phyloP scores from a whole-genome alignment of 2,888 invertebrate species.

The Sesia bembeciformis region DNA sequence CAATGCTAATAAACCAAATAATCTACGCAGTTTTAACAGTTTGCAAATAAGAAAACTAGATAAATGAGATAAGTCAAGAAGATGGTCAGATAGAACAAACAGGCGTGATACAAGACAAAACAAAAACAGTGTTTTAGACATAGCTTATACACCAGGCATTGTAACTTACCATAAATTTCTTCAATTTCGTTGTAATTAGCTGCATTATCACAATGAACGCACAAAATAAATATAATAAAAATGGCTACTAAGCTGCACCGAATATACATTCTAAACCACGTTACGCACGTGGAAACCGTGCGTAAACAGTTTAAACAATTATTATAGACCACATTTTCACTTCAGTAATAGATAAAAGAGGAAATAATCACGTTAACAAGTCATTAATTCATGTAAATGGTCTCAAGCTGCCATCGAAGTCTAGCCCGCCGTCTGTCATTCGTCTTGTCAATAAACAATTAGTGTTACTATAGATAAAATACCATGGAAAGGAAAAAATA shows the following conservation, averaged over 20 bases:
- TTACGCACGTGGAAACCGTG: conserved; percentile 47
- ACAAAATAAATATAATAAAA: conserved; percentile 73
- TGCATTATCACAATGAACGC: conserved; percentile 71
- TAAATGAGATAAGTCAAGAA: too few relatives aligned
- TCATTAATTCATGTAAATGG: conserved; percentile 50
- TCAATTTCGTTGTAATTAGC: conserved; percentile 66
- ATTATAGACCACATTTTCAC: conserved; percentile 63
- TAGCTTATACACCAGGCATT: neutral
- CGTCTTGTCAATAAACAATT: conserved; percentile 70
- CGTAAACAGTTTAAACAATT: conserved; percentile 47
- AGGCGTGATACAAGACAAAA: too few relatives aligned
- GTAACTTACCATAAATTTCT: conserved; percentile 62
- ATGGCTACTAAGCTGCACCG: conserved; percentile 69
- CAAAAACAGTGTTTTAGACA: too few relatives aligned
- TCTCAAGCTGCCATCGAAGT: conserved; percentile 53
- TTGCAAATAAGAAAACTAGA: too few relatives aligned
- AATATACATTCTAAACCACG: conserved; percentile 62
- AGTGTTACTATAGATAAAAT: conserved; percentile 39
- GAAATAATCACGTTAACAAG: conserved; percentile 45
- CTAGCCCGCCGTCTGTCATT: conserved; percentile 68
- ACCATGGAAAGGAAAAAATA: neutral
- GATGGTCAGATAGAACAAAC: too few relatives aligned
- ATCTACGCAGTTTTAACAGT: too few relatives aligned
- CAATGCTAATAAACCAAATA: too few relatives aligned
- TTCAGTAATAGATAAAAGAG: conserved; percentile 36